Conservation (phyloP, 2,797 vertebrate species). For the Microcaecilia unicolor region DNA sequence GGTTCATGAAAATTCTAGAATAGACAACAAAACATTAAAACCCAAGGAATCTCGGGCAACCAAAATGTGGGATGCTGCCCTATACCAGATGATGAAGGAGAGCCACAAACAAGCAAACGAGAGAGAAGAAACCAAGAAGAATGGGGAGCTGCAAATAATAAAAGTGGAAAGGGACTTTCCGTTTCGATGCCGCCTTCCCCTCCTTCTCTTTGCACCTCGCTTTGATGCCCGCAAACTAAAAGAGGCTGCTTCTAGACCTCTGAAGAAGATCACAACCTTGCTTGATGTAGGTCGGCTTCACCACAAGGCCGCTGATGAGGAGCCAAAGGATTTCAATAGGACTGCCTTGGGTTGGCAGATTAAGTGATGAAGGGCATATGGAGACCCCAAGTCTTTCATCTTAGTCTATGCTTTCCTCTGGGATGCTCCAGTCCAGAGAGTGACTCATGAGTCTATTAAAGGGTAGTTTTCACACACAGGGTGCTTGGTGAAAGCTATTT, state of each 20-base stretch:
- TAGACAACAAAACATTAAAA: constrained; percentile 10
- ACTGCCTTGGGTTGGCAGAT: constrained; percentile 70
- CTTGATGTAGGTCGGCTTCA: constrained; percentile 59
- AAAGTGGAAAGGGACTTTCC: constrained; percentile 32
- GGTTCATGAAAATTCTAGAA: not conserved
- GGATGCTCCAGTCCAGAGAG: too few relatives aligned
- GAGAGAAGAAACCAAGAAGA: constrained; percentile 33
- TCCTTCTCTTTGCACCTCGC: constrained; percentile 75
- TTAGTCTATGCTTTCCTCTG: too few relatives aligned
- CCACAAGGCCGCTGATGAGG: constrained; percentile 49
- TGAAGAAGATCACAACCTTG: constrained; percentile 47
- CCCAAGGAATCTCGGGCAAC: constrained; percentile 54
- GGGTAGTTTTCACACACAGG: too few relatives aligned
- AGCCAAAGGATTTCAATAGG: constrained; percentile 76
- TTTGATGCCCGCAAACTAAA: constrained; percentile 86
- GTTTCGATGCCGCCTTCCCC: constrained; percentile 62
- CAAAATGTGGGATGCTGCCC: constrained; percentile 88
- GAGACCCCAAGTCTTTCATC: too few relatives aligned
- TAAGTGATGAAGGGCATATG: constrained; percentile 28
- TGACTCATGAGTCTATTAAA: too few relatives aligned
- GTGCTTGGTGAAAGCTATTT: too few relatives aligned
- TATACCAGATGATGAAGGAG: constrained; percentile 76
- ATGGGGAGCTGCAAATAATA: constrained; percentile 25
- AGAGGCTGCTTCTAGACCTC: constrained; percentile 69
- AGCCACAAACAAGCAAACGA: constrained; percentile 41